Evolutionary conservation across 2,113 vertebrate genomes (phyloP).

Genomic region (Macrotus californicus): DNA sequence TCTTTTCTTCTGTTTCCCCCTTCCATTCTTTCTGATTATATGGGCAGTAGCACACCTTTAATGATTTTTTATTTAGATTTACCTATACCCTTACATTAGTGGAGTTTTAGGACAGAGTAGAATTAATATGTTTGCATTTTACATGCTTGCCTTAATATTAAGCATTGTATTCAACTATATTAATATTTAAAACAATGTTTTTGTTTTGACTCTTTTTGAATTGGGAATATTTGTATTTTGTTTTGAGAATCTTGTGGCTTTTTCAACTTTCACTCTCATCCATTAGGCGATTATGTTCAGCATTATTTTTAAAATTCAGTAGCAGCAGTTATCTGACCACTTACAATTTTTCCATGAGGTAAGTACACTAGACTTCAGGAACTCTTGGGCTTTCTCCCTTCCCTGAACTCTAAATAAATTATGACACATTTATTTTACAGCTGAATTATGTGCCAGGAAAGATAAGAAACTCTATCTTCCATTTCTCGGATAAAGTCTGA

Average conservation of each 20-base stretch:
- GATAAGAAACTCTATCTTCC: conserved; percentile 67
- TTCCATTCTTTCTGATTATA: background rate
- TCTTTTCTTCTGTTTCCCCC: background rate
- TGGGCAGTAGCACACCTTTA: background rate
- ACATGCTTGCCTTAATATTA: background rate
- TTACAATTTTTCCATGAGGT: conserved; percentile 52
- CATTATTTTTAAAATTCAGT: conserved; percentile 17
- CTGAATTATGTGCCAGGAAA: conserved; percentile 68
- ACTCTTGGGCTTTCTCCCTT: conserved; percentile 55
- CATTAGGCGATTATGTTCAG: background rate
- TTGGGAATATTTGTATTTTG: background rate
- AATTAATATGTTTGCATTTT: background rate
- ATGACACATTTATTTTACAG: conserved; percentile 69
- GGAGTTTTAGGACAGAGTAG: background rate
- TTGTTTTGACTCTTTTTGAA: background rate
- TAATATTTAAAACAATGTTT: background rate
- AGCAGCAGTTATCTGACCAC: background rate
- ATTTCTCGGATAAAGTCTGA: conserved; percentile 64
- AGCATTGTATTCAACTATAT: background rate
- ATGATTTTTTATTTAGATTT: background rate
- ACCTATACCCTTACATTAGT: background rate
- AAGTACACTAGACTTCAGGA: conserved; percentile 45
- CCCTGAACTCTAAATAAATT: conserved; percentile 72
- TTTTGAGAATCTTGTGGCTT: background rate
- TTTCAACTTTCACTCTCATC: background rate